These are phyloP conservation scores for Drosophila sproati DNA, from an alignment of 1,140 invertebrate genomes.

Conservation along the genomic window DNA sequence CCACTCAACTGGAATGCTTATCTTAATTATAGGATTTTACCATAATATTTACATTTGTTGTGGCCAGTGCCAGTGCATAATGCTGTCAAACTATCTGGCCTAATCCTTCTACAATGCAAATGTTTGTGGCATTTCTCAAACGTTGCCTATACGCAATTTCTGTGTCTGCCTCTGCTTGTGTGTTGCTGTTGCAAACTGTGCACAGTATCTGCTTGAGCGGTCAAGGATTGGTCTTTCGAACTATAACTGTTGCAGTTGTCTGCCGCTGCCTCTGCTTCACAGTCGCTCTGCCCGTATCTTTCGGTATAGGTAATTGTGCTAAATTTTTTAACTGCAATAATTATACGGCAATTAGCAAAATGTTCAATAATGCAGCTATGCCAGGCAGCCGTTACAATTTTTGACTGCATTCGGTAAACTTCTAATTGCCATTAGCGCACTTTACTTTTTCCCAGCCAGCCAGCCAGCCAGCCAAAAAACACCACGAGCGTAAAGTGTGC, in stretches of 20 bases:
- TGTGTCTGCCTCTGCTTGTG: neutral
- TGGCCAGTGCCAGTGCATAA: slow-evolving; percentile 51
- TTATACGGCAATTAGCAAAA: slow-evolving; percentile 81
- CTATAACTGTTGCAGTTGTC: neutral
- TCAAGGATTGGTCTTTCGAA: slow-evolving; percentile 51
- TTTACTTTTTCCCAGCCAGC: slow-evolving; percentile 66
- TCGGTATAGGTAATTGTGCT: slow-evolving; percentile 38
- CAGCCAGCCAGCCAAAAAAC: neutral
- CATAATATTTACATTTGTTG: slow-evolving; percentile 71
- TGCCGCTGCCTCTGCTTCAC: neutral
- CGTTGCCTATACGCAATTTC: slow-evolving; percentile 55
- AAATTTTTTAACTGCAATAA: slow-evolving; percentile 83
- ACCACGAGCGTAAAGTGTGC: slow-evolving; percentile 27
- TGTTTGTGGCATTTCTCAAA: slow-evolving; percentile 58
- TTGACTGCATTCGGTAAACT: slow-evolving; percentile 80
- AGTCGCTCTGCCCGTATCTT: neutral
- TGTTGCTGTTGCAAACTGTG: slow-evolving; percentile 14
- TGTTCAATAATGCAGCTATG: slow-evolving; percentile 80
- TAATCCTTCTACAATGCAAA: slow-evolving; percentile 51
- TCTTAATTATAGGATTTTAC: slow-evolving; percentile 79
- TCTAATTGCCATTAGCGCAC: slow-evolving; percentile 82
- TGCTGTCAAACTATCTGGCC: slow-evolving; percentile 19
- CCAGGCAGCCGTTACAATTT: slow-evolving; percentile 75
- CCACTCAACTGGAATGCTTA: slow-evolving; percentile 66
- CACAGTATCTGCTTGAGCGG: slow-evolving; percentile 24